Base-by-base conservation (phyloP, 1,140 invertebrate genomes). In the Diplogasteroides magnus region DNA sequence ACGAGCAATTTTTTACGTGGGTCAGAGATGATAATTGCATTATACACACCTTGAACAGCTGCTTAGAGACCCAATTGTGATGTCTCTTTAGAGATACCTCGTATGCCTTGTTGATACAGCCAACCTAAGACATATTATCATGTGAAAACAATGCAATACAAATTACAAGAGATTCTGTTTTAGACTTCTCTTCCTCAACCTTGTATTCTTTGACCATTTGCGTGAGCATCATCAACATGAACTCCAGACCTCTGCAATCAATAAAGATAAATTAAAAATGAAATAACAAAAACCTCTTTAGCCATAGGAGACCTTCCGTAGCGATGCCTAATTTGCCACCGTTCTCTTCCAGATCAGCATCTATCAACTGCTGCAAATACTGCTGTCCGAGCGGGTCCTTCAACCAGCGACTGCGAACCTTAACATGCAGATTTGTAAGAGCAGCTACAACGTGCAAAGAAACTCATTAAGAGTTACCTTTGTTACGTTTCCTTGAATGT, bases 241-340 rank as follows among this genome's bases (percentile, higher is more conserved):
- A 75, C 29, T 71, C 61, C 13, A 75, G 68, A 0, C 74, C 74
- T 66, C 74, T 75, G 67, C 14, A 75, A 72, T 27, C 2, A 64
- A 31, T 28, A 2, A 23, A 23, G 28, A 27, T 64, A 31, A 27
- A 64, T 2, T 29, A 26, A 31, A 15, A n/a, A 2, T 25, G 2
- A 23, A 25, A 27, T 29, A 2, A 48, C 37, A 48, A 48, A 19
- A 19, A 74, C 73, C 74, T 64, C 32, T 75, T 75, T 25, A 75
- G 68, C 74, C 74, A 75, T 2, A 75, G 31, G 14, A 75, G 56
- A 19, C 71, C 74, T 32, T 75, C 74, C 1, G 74, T 75, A 25
- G 74, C 67, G 26, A 74, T 70, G n/a, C 74, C 74, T 13, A 75
- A 56, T 31, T 71, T 75, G 1, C 74, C 74, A n/a, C 72, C 72